Evolutionary conservation across 2,888 invertebrate genomes (phyloP), one percentile per base, ranked within the genome.

Genomic region (Polyommatus icarus): DNA sequence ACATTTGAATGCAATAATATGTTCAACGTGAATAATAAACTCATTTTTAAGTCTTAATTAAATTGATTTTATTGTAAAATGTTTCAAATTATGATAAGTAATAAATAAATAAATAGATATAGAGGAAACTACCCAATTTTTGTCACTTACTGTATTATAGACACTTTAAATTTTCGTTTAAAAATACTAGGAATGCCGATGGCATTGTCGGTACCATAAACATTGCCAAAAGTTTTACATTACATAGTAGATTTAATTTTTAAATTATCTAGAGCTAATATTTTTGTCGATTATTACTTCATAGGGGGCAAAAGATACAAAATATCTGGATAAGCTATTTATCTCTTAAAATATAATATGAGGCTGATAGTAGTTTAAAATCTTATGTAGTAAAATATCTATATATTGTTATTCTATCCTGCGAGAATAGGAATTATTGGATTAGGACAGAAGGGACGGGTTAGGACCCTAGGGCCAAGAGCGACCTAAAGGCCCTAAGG

Each of bases 401-500:
- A 3, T 67, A 18, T 67, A 12, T 20, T 8, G 61, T 10, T 8
- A 57, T 24, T 61, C 61, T 61, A 61, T 24, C 24, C 24, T 24
- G 20, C 24, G 15, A 32, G 67, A 67, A 67, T 32, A 67, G 29
- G 18, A 67, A 29, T 67, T 67, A 67, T 67, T 15, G 67, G 67
- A 67, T 67, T 67, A 29, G 67, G 15, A 6, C 67, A 67, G 67
- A 67, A 67, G 67, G 67, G 67, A 32, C 20, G 61, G 10, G 61
- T 61, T 61, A 61, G 24, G 61, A 15, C 61, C 10, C 59, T 59
- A 54, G 54, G 54, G n/a, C 2, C 59, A 59, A 8, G 3, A 59
- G 20, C 20, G 1, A 20, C 8, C 61, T 1, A 1, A 59, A 24
- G 61, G 12, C 67, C 61, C 10, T 20, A 61, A 24, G 24, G 4